phyloP scores from a whole-genome alignment of 2,113 vertebrate genomes.

The Zeus faber region DNA sequence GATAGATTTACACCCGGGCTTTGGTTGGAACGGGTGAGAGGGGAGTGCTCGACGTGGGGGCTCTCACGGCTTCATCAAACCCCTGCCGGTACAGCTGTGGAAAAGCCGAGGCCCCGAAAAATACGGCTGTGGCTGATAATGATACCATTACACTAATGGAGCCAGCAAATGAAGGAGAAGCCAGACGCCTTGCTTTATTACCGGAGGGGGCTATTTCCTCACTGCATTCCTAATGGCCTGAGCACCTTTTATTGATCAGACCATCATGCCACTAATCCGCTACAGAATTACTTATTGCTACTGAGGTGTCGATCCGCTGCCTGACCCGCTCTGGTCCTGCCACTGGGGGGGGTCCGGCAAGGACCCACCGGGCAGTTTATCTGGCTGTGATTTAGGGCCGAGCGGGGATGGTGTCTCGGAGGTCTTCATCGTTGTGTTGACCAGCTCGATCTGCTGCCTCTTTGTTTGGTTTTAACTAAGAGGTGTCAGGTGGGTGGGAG shows the following conservation, averaged over 20 bases:
- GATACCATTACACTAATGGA: slow-evolving; percentile 98
- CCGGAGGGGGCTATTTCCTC: slow-evolving; percentile 93
- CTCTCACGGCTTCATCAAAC: slow-evolving; percentile 84
- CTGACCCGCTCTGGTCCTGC: slow-evolving; percentile 69
- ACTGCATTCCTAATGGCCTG: slow-evolving; percentile 92
- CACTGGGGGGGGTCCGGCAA: slow-evolving; percentile 55
- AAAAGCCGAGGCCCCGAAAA: slow-evolving; percentile 66
- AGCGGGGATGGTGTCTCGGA: slow-evolving; percentile 70
- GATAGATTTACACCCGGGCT: slow-evolving; percentile 71
- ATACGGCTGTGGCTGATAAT: slow-evolving; percentile 94
- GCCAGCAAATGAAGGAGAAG: slow-evolving; percentile 95
- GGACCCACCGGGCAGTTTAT: slow-evolving; percentile 77
- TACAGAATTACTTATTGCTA: slow-evolving; percentile 94
- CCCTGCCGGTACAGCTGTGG: slow-evolving; percentile 70
- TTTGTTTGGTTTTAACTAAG: slow-evolving; percentile 34
- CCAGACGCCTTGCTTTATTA: slow-evolving; percentile 93
- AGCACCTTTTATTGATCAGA: slow-evolving; percentile 94
- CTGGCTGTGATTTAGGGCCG: slow-evolving; percentile 82
- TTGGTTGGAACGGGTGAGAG: slow-evolving; percentile 60
- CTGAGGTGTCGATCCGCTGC: slow-evolving; percentile 85
- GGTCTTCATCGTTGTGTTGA: slow-evolving; percentile 64
- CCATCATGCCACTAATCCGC: slow-evolving; percentile 97
- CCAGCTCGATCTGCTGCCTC: slow-evolving; percentile 63
- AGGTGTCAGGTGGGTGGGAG: slow-evolving; percentile 4
- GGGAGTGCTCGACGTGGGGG: slow-evolving; percentile 50